Conservation (phyloP, 1,140 invertebrate genomes). For the Drosophila carrolli region DNA sequence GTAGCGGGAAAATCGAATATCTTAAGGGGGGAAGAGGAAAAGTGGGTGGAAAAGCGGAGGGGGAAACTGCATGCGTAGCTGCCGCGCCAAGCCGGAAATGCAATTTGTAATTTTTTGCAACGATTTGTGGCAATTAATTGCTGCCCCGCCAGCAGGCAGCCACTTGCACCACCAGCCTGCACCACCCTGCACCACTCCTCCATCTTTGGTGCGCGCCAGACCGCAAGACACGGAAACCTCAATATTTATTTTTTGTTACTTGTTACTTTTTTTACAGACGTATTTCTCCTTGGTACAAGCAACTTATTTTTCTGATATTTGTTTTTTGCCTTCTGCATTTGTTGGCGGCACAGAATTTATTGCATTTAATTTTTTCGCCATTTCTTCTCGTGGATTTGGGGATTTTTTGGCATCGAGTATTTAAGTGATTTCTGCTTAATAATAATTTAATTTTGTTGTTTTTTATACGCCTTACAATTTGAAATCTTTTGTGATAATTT, state of each 20-base stretch:
- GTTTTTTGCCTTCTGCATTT: constrained; percentile 28
- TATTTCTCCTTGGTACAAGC: constrained; percentile 5
- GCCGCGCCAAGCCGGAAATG: constrained; percentile 73
- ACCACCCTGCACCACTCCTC: background rate
- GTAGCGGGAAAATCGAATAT: constrained; percentile 22
- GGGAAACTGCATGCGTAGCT: constrained; percentile 51
- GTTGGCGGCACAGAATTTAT: constrained; percentile 66
- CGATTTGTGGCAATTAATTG: constrained; percentile 81
- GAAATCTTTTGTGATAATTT: constrained; percentile 74
- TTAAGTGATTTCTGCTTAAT: constrained; percentile 79
- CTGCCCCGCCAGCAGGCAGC: constrained; percentile 19
- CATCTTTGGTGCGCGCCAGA: constrained; percentile 57
- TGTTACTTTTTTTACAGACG: constrained; percentile 27
- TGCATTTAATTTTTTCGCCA: constrained; percentile 68
- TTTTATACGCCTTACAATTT: constrained; percentile 19
- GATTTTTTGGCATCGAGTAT: constrained; percentile 53
- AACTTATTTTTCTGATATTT: constrained; percentile 10
- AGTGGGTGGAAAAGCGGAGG: background rate
- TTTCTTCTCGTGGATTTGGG: constrained; percentile 18
- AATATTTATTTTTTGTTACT: constrained; percentile 54
- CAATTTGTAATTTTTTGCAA: constrained; percentile 76
- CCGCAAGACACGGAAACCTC: constrained; percentile 77
- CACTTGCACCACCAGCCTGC: constrained; percentile 13
- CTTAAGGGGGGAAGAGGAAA: background rate
- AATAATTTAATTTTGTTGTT: constrained; percentile 50